Base-by-base conservation (phyloP, 2,888 invertebrate genomes). In the Eumacrocentrus americanus region DNA sequence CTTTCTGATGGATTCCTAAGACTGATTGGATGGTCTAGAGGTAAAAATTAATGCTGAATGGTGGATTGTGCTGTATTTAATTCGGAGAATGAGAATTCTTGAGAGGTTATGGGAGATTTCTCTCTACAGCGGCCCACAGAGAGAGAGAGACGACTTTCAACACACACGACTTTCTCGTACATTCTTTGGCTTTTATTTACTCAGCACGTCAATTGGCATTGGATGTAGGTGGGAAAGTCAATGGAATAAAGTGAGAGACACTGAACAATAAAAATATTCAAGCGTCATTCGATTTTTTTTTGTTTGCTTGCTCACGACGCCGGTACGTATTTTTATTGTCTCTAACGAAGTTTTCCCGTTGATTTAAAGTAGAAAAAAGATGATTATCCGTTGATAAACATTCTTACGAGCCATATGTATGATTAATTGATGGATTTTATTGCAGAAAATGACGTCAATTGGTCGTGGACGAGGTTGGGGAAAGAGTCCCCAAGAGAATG, bases 391-490 rank as follows among this genome's bases (percentile, higher is more conserved):
- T n/a, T n/a, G n/a, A n/a, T n/a, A n/a, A n/a, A n/a, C n/a, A n/a
- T n/a, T n/a, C n/a, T n/a, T n/a, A n/a, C n/a, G n/a, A n/a, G n/a
- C n/a, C n/a, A n/a, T n/a, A n/a, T n/a, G n/a, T n/a, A n/a, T n/a
- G n/a, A n/a, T n/a, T n/a, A n/a, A n/a, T n/a, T n/a, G n/a, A n/a
- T n/a, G n/a, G n/a, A n/a, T n/a, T n/a, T n/a, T n/a, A n/a, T n/a
- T n/a, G n/a, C n/a, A n/a, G n/a, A 61, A 54, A 29, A 73, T 70
- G 71, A 63, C 65, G 20, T 63, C 64, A 12, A 25, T 66, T 23
- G 64, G 65, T 14, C 68, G 70, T 55, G 75, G 74, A 37, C 69
- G 74, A 61, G 73, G 73, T 23, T 74, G 67, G 68, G 56, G 58
- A 14, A 54, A 65, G 58, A 62, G 61, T 14, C 14, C 35, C 4